Evolutionary conservation across 2,888 invertebrate species (phyloP).

Genomic region (Autographa pulchrina): DNA sequence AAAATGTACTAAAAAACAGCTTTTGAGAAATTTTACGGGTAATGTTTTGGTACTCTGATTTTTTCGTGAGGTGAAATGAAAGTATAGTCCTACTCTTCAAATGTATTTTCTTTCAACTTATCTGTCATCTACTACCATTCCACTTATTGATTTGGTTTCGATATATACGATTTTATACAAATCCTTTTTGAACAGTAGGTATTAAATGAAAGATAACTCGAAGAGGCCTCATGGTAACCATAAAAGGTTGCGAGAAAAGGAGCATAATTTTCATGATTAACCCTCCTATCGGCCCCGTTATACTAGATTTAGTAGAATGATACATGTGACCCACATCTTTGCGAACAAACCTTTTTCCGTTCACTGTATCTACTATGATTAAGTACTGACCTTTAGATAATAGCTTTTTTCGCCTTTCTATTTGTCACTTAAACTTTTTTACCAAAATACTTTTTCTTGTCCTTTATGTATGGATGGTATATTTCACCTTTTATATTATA

Average conservation of each 20-base stretch:
- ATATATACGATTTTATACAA: no score
- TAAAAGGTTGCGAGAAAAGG: background rate
- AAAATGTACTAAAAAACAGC: no score
- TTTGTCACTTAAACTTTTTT: constrained; percentile 2
- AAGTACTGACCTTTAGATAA: constrained; percentile 7
- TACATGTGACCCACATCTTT: background rate
- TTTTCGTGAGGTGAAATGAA: no score
- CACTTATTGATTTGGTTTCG: no score
- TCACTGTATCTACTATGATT: constrained; percentile 1
- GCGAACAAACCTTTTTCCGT: constrained; percentile 3
- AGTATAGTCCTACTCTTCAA: no score
- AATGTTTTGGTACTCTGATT: no score
- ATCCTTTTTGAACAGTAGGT: no score
- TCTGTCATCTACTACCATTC: no score
- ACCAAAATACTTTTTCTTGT: background rate
- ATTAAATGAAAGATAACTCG: background rate
- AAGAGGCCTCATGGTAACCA: background rate
- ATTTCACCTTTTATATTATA: background rate
- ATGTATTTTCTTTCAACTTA: no score
- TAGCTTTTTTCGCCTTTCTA: constrained; percentile 9
- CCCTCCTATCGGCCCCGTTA: constrained; percentile 3
- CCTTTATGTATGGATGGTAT: background rate
- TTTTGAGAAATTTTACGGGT: no score
- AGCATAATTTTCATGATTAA: constrained; percentile 4
- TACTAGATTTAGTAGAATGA: constrained; percentile 2